phyloP scores from a whole-genome alignment of 2,888 invertebrate species.

The Rapana venosa region DNA sequence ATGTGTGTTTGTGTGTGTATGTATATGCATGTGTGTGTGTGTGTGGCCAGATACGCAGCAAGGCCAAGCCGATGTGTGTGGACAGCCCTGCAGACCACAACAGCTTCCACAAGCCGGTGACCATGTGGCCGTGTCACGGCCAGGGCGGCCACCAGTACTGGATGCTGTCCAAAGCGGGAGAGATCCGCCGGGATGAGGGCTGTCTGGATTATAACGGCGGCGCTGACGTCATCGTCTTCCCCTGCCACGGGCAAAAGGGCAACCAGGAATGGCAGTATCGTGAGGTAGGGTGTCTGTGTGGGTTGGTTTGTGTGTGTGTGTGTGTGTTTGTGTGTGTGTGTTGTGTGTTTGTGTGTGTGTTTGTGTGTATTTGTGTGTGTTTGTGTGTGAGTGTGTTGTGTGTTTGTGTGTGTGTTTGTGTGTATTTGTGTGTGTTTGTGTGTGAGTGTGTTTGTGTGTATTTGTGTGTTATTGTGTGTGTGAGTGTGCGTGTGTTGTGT shows the following conservation, averaged over 20 bases:
- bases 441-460: no score
- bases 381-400: no score
- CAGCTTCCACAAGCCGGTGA: slow-evolving; percentile 96
- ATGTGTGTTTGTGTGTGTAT: no score
- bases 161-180: slow-evolving; percentile 76
- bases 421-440: no score
- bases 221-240: slow-evolving; percentile 79
- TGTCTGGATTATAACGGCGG: slow-evolving; percentile 76
- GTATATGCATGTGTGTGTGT: no score
- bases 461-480: no score
- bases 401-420: no score
- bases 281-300: slow-evolving; percentile 60
- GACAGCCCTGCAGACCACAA: slow-evolving; percentile 96
- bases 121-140: slow-evolving; percentile 97
- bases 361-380: background rate
- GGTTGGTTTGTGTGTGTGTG: slow-evolving; percentile 52
- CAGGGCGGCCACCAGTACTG: slow-evolving; percentile 97
- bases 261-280: slow-evolving; percentile 80
- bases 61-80: slow-evolving; percentile 84
- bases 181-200: slow-evolving; percentile 77
- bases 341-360: background rate
- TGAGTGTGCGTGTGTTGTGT: no score
- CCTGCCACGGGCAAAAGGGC: slow-evolving; percentile 80
- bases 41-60: slow-evolving; percentile 71
- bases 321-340: slow-evolving; percentile 16